phyloP scores from a whole-genome alignment of 2,113 vertebrate genomes.

The Columba janthina region DNA sequence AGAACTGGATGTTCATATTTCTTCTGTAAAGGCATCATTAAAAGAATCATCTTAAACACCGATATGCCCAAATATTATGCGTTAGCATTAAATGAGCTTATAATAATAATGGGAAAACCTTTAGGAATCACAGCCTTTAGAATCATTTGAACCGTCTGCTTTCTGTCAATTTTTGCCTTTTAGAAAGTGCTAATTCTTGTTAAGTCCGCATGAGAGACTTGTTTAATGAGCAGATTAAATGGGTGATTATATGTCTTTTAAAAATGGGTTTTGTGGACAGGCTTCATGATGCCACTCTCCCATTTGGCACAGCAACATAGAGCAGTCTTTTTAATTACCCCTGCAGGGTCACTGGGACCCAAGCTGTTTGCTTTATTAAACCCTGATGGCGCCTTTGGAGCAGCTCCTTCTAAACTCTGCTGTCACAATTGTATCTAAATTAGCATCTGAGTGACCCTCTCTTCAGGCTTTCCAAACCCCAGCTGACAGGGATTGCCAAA shows the following conservation, averaged over 20 bases:
- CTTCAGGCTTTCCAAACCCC: conserved; percentile 68
- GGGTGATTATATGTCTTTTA: conserved; percentile 75
- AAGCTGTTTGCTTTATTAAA: conserved; percentile 86
- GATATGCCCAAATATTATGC: conserved; percentile 50
- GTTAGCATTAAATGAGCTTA: conserved; percentile 52
- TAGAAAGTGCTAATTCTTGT: conserved; percentile 81
- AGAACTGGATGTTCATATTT: neutral
- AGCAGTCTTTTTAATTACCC: conserved; percentile 79
- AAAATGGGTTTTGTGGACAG: conserved; percentile 51
- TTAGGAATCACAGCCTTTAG: conserved; percentile 62
- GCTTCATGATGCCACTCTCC: conserved; percentile 68
- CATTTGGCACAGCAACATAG: conserved; percentile 75
- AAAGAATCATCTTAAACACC: neutral
- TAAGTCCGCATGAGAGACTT: conserved; percentile 83
- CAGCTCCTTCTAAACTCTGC: conserved; percentile 66
- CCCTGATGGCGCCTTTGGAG: conserved; percentile 73
- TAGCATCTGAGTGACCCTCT: conserved; percentile 84
- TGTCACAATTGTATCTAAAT: conserved; percentile 88
- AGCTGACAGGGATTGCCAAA: conserved; percentile 81
- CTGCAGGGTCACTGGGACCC: conserved; percentile 78
- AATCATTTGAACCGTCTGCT: conserved; percentile 71
- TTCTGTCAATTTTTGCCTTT: conserved; percentile 73
- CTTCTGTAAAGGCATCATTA: neutral
- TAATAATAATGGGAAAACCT: conserved; percentile 53
- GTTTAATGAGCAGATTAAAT: conserved; percentile 84